A percentile compares a stretch with the other conserved stretches of the same genome.
Evolutionary conservation across 1,140 invertebrate genomes (phyloP).

Genomic region (Pteromalus puparum): DNA sequence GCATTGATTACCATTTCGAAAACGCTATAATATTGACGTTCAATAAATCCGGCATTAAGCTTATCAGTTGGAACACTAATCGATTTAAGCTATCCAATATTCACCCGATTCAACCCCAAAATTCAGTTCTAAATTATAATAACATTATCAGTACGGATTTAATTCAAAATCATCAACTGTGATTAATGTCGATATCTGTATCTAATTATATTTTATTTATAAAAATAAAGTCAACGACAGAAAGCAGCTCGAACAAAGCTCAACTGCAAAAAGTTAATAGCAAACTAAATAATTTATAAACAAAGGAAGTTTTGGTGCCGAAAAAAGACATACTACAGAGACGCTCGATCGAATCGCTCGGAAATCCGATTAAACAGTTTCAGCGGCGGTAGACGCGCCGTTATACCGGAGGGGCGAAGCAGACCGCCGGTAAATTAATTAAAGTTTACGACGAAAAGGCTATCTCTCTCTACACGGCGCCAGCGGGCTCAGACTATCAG

Average conservation of each 20-base stretch:
- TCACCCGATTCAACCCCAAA: background rate
- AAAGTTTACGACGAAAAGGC: slow-evolving; percentile 39
- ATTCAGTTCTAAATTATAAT: background rate
- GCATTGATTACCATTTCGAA: background rate
- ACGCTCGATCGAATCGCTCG: background rate
- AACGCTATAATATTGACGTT: background rate
- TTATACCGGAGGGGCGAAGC: background rate
- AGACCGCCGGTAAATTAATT: slow-evolving; percentile 21
- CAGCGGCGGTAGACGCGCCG: background rate
- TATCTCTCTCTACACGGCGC: background rate
- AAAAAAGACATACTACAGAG: background rate
- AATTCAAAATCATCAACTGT: background rate
- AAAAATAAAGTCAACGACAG: background rate
- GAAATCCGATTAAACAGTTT: slow-evolving; percentile 22
- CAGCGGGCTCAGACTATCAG: background rate
- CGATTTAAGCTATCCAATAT: background rate
- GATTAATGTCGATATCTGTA: background rate
- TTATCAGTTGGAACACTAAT: background rate
- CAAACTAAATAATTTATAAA: background rate
- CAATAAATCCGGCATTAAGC: background rate
- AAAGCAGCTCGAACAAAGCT: background rate
- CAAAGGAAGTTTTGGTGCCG: background rate
- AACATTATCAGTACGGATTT: background rate
- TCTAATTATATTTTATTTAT: too few relatives aligned
- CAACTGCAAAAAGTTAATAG: background rate